Conservation (phyloP, 1,140 invertebrate genomes). For the Euwallacea similis region DNA sequence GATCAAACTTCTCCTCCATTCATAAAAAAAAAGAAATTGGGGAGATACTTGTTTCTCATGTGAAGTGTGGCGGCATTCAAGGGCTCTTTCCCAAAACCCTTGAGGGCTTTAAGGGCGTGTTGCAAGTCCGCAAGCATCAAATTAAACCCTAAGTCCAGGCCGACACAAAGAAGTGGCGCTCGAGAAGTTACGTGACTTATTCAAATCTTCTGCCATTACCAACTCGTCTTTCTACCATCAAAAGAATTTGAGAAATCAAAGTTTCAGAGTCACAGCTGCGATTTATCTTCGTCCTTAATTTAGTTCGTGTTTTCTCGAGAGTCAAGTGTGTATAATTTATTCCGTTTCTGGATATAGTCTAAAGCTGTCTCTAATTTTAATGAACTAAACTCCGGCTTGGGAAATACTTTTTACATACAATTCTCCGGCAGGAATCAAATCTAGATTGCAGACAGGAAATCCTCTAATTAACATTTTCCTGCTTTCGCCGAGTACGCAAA, state of each 20-base stretch:
- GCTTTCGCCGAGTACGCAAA: constrained; percentile 9
- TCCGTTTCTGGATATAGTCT: too few species aligned
- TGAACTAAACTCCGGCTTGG: too few species aligned
- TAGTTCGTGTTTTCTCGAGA: background rate
- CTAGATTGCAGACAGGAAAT: background rate
- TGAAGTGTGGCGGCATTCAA: constrained; percentile 3
- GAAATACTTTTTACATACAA: background rate
- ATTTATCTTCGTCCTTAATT: background rate
- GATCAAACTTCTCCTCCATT: too few species aligned
- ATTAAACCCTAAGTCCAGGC: constrained; percentile 15
- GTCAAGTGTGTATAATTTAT: too few species aligned
- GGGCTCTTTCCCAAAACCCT: background rate
- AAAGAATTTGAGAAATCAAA: background rate
- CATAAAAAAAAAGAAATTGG: background rate
- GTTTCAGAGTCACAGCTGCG: background rate
- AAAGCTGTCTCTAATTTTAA: too few species aligned
- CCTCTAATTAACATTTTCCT: constrained; percentile 14
- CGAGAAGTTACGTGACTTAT: constrained; percentile 14
- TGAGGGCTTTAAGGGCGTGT: constrained; percentile 10
- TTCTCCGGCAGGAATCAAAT: constrained; percentile 2
- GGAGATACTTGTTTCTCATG: constrained; percentile 3
- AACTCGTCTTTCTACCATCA: background rate
- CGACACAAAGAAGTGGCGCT: constrained; percentile 15
- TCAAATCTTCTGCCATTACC: constrained; percentile 11
- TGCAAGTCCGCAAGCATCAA: constrained; percentile 12